A percentile compares a stretch with the other conserved stretches of the same genome.
Evolutionary conservation across 2,888 invertebrate genomes (phyloP).

Genomic region (Selenia dentaria): DNA sequence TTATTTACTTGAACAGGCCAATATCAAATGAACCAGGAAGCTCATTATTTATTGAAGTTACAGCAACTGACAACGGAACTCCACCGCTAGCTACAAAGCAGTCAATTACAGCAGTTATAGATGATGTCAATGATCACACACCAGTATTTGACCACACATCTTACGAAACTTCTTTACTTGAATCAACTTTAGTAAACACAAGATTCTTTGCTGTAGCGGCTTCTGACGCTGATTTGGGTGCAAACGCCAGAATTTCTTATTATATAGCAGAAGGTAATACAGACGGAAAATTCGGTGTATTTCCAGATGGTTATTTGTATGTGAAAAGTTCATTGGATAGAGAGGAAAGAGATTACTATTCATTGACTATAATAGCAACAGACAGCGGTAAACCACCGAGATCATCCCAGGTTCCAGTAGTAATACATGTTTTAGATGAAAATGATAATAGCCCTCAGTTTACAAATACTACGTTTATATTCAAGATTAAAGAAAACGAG

Average conservation of each 20-base stretch:
- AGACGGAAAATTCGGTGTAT: constrained; percentile 95
- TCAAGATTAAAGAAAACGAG: constrained; percentile 95
- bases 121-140: constrained; percentile 97
- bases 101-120: constrained; percentile 88
- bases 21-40: constrained; percentile 90
- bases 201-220: constrained; percentile 96
- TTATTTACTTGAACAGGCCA: constrained; percentile 93
- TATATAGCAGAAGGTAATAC: constrained; percentile 94
- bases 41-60: constrained; percentile 89
- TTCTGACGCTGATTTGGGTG: constrained; percentile 93
- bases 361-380: constrained; percentile 92
- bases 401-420: constrained; percentile 94
- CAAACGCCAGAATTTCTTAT: constrained; percentile 92
- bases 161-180: constrained; percentile 96
- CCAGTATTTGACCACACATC: constrained; percentile 96
- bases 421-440: constrained; percentile 97
- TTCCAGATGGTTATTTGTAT: constrained; percentile 97
- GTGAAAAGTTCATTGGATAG: constrained; percentile 94
- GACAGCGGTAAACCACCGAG: constrained; percentile 92
- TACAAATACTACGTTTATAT: constrained; percentile 94
- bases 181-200: constrained; percentile 96
- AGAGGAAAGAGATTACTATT: constrained; percentile 96
- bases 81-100: constrained; percentile 91
- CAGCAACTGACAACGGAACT: constrained; percentile 93
- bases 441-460: constrained; percentile 98